Percentiles rank a stretch among this genome's conserved stretches.
Evolutionary conservation across 2,888 invertebrate genomes (phyloP).

Genomic region (Dasypogon diadema): DNA sequence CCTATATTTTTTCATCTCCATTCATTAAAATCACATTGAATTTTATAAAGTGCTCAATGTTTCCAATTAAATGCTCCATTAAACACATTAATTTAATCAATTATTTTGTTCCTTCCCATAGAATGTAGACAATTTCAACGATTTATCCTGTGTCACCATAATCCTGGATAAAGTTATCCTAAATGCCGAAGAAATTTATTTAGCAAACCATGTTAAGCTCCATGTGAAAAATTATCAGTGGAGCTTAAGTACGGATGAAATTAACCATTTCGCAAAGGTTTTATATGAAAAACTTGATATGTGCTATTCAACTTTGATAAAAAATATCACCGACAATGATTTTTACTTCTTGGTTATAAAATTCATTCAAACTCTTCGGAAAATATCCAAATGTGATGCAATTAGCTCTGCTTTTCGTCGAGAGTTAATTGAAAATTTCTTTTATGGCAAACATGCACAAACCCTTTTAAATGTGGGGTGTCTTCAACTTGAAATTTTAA

Average conservation of each 20-base stretch:
- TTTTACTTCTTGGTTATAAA: slow-evolving; percentile 60
- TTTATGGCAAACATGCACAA: slow-evolving; percentile 65
- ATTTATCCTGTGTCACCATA: slow-evolving; percentile 67
- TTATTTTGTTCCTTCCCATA: slow-evolving; percentile 54
- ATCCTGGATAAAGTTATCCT: slow-evolving; percentile 68
- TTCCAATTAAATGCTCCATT: slow-evolving; percentile 16
- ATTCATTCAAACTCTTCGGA: slow-evolving; percentile 64
- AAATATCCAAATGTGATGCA: slow-evolving; percentile 64
- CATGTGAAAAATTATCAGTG: slow-evolving; percentile 65
- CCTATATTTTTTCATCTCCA: too few species aligned
- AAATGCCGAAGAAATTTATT: slow-evolving; percentile 69
- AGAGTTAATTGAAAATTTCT: slow-evolving; percentile 64
- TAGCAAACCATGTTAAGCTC: slow-evolving; percentile 69
- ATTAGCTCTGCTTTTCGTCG: slow-evolving; percentile 64
- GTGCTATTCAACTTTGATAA: slow-evolving; percentile 62
- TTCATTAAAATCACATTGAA: neutral
- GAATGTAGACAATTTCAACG: slow-evolving; percentile 66
- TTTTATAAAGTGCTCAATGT: neutral
- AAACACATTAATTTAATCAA: neutral
- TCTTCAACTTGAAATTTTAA: slow-evolving; percentile 63
- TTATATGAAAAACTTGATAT: slow-evolving; percentile 65
- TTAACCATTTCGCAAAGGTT: slow-evolving; percentile 68
- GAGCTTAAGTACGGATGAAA: slow-evolving; percentile 59
- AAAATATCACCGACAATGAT: slow-evolving; percentile 52
- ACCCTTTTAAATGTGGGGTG: slow-evolving; percentile 56